phyloP scores from a whole-genome alignment of 2,113 vertebrate species.

The Antigone vipio region DNA sequence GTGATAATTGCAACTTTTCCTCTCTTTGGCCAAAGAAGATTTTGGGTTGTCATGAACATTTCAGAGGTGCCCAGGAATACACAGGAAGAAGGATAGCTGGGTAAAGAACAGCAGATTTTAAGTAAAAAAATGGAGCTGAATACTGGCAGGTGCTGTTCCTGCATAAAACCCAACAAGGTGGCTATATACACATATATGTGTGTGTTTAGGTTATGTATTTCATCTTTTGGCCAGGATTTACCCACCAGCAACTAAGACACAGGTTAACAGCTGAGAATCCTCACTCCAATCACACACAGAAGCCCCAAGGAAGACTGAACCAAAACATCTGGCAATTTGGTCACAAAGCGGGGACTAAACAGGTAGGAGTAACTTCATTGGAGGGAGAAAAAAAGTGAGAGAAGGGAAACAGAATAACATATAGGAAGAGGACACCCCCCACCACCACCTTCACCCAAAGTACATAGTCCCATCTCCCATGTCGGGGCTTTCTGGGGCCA shows the following conservation, averaged over 20 bases:
- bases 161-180: background rate
- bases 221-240: background rate
- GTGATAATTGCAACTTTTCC: background rate
- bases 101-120: background rate
- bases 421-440: background rate
- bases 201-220: background rate
- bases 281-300: background rate
- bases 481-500: background rate
- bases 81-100: background rate
- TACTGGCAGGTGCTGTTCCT: background rate
- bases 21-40: background rate
- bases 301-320: background rate
- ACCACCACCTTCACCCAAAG: background rate
- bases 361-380: background rate
- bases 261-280: background rate
- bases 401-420: background rate
- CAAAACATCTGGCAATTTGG: accelerated
- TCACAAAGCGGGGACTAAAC: accelerated
- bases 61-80: background rate
- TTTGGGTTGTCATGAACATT: background rate
- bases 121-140: background rate
- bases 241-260: background rate
- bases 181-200: background rate
- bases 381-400: background rate
- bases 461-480: background rate